phyloP scores from a whole-genome alignment of 1,140 invertebrate genomes.

The Lasaia peninsularis region DNA sequence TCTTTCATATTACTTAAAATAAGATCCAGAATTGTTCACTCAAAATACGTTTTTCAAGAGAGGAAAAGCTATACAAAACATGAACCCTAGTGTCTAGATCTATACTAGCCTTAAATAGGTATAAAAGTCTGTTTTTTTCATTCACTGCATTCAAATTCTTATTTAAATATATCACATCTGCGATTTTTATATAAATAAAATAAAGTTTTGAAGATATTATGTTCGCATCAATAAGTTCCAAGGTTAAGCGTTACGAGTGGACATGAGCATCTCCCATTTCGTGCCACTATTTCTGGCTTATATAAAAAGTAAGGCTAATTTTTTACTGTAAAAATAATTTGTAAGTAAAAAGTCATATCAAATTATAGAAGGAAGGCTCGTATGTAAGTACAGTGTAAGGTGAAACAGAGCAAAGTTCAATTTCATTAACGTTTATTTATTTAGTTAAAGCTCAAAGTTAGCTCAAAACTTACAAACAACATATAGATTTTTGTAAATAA shows the following conservation, averaged over 20 bases:
- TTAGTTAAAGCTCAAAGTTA: constrained; percentile 69
- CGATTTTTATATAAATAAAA: too few relatives aligned
- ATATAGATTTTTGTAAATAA: constrained; percentile 55
- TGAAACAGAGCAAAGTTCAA: constrained; percentile 5
- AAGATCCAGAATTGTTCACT: too few relatives aligned
- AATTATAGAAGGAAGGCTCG: constrained; percentile 15
- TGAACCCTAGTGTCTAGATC: too few relatives aligned
- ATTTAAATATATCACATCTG: too few relatives aligned
- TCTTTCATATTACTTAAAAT: too few relatives aligned
- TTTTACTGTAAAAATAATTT: constrained; percentile 14
- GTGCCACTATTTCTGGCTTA: not conserved
- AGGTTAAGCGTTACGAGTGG: not conserved
- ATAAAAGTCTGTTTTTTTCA: too few relatives aligned
- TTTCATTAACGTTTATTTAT: constrained; percentile 26
- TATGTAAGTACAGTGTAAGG: constrained; percentile 16
- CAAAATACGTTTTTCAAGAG: too few relatives aligned
- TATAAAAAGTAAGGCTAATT: constrained; percentile 22
- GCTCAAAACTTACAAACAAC: constrained; percentile 58
- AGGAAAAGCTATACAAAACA: too few relatives aligned
- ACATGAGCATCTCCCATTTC: not conserved
- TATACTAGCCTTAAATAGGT: too few relatives aligned
- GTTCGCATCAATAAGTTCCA: too few relatives aligned
- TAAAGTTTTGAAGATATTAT: too few relatives aligned
- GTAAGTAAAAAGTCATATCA: constrained; percentile 22
- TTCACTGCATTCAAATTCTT: too few relatives aligned